Evolutionary conservation across 2,113 vertebrate species (phyloP).

Genomic region (Butastur rufipennis): DNA sequence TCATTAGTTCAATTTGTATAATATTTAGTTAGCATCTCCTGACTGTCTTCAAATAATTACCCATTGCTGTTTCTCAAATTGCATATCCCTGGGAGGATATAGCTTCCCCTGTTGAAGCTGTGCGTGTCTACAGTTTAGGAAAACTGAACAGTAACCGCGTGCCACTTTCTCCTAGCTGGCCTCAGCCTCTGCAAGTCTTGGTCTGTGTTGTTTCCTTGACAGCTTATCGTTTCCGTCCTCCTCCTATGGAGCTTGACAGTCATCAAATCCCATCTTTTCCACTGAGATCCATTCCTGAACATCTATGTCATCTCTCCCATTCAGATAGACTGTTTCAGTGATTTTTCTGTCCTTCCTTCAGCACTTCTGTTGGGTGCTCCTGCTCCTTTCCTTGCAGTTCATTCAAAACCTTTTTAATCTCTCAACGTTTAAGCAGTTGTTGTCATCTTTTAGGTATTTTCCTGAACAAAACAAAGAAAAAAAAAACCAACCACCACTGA

Average conservation of each 20-base stretch:
- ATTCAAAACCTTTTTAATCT: neutral
- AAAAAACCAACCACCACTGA: neutral
- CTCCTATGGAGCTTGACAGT: neutral
- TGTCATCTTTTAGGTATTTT: neutral
- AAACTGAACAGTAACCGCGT: accelerated
- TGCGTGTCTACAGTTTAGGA: neutral
- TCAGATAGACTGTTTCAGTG: neutral
- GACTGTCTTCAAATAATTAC: neutral
- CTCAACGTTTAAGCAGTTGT: neutral
- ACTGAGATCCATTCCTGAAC: neutral
- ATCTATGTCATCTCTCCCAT: neutral
- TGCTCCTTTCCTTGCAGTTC: neutral
- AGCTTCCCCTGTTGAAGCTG: neutral
- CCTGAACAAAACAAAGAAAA: neutral
- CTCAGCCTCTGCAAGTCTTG: neutral
- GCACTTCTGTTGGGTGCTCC: neutral
- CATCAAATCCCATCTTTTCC: neutral
- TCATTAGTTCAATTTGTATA: neutral
- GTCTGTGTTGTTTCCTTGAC: accelerated
- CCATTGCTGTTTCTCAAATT: neutral
- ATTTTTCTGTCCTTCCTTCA: neutral
- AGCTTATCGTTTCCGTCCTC: neutral
- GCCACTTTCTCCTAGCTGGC: neutral
- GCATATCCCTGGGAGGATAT: neutral
- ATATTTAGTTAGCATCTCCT: neutral